These are phyloP conservation scores for Amaurobius ferox DNA, from an alignment of 2,888 invertebrate genomes.

Conservation along the genomic window DNA sequence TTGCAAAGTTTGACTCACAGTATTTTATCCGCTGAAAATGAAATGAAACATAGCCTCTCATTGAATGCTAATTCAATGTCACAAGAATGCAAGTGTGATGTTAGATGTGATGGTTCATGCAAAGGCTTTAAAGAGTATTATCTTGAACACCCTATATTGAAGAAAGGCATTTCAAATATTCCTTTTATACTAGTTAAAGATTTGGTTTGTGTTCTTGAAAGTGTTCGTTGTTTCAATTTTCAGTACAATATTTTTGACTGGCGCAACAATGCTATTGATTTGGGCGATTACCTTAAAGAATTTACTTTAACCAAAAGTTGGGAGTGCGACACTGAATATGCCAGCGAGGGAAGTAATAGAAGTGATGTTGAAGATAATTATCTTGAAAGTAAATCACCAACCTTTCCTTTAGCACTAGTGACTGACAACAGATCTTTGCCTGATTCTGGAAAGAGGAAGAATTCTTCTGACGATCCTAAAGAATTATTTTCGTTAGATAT, in stretches of 20 bases:
- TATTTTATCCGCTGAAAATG: slow-evolving; percentile 15
- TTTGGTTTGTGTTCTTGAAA: slow-evolving; percentile 50
- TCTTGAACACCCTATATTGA: slow-evolving; percentile 54
- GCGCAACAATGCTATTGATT: slow-evolving; percentile 22
- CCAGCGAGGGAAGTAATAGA: background rate
- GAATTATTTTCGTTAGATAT: slow-evolving; percentile 17
- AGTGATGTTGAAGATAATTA: slow-evolving; percentile 1
- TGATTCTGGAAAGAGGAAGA: slow-evolving; percentile 42
- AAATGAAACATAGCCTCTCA: background rate
- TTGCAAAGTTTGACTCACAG: slow-evolving; percentile 77
- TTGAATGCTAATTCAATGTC: background rate
- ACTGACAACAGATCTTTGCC: background rate
- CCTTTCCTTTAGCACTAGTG: background rate
- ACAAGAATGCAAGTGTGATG: slow-evolving; percentile 19
- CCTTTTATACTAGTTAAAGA: slow-evolving; percentile 47
- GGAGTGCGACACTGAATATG: slow-evolving; percentile 24
- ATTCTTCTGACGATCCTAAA: background rate
- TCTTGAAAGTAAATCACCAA: background rate
- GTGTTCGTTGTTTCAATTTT: slow-evolving; percentile 40
- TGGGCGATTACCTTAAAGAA: slow-evolving; percentile 27
- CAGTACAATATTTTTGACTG: slow-evolving; percentile 64
- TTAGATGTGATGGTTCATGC: slow-evolving; percentile 32
- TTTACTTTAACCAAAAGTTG: background rate
- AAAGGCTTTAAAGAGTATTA: background rate
- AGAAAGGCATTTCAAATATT: slow-evolving; percentile 33